These are phyloP conservation scores for Protodeltote pygarga DNA, from an alignment of 2,888 invertebrate genomes.

Conservation along the genomic window DNA sequence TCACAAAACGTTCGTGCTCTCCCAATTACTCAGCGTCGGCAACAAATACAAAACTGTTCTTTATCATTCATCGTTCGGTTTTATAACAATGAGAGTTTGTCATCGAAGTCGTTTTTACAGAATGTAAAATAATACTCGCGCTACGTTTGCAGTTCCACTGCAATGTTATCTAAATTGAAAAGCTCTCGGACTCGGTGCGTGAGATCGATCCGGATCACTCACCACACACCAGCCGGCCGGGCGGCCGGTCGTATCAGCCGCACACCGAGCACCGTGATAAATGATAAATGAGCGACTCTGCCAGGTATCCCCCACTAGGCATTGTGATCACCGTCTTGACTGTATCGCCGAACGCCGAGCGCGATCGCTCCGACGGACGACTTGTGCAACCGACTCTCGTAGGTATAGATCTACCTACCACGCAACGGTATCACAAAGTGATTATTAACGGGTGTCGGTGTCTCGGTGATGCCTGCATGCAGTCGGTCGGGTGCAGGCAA, in stretches of 20 bases:
- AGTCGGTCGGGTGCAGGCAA: slow-evolving; percentile 29
- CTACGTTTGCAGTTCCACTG: slow-evolving; percentile 14
- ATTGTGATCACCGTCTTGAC: too few species aligned
- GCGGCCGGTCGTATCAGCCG: slow-evolving; percentile 26
- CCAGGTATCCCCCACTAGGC: too few species aligned
- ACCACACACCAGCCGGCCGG: too few species aligned
- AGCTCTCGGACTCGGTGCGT: slow-evolving; percentile 21
- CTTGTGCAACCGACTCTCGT: too few species aligned
- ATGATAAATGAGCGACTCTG: slow-evolving; percentile 23
- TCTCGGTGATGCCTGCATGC: too few species aligned
- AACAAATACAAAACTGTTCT: slow-evolving; percentile 14
- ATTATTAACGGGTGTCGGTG: slow-evolving; percentile 47
- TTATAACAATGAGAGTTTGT: slow-evolving; percentile 6
- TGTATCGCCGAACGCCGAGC: too few species aligned
- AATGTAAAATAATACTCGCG: slow-evolving; percentile 7
- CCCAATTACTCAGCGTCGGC: slow-evolving; percentile 16
- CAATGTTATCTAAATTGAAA: slow-evolving; percentile 22
- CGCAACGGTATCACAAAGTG: slow-evolving; percentile 33
- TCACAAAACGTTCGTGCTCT: slow-evolving; percentile 14
- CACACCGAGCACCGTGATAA: slow-evolving; percentile 20
- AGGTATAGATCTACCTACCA: too few species aligned
- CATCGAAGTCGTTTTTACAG: slow-evolving; percentile 6
- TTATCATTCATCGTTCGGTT: slow-evolving; percentile 10
- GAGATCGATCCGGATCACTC: slow-evolving; percentile 40
- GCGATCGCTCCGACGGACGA: too few species aligned